Percentiles rank a stretch among this genome's conserved stretches.
These are phyloP conservation scores for Eriosoma lanigerum DNA, from an alignment of 1,140 invertebrate species.

Conservation along the genomic window DNA sequence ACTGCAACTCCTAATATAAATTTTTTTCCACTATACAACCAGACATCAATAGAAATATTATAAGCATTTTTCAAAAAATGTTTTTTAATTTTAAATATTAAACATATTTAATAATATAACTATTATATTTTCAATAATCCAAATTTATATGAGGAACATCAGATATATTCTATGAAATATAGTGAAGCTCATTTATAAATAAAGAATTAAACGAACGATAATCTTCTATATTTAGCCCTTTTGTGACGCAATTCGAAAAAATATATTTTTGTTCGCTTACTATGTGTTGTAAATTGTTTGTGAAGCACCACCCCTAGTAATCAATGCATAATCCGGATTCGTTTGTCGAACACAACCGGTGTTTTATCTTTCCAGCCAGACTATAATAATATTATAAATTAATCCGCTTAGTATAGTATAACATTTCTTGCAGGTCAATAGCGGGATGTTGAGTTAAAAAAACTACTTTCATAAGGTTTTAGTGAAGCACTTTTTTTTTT, in stretches of 20 bases:
- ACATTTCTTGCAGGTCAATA: conserved; percentile 6
- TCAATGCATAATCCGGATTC: conserved; percentile 25
- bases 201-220: not conserved
- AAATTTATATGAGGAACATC: not conserved
- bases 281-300: not conserved
- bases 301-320: not conserved
- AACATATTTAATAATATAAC: not conserved
- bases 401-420: conserved; percentile 34
- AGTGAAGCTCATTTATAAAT: conserved; percentile 23
- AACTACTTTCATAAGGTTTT: not conserved
- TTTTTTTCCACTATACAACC: no score
- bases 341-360: conserved; percentile 17
- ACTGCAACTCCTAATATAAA: no score
- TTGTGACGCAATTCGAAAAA: conserved; percentile 1
- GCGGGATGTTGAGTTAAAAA: not conserved
- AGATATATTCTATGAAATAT: not conserved
- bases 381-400: conserved; percentile 39
- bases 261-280: not conserved
- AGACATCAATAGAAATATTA: no score
- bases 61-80: no score
- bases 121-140: not conserved
- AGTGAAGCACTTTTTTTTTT: not conserved
- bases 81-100: not conserved
- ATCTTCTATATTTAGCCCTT: conserved; percentile 4
- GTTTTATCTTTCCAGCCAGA: conserved; percentile 31